Conservation (phyloP, 2,113 vertebrate species). For the Argyrosomus japonicus region DNA sequence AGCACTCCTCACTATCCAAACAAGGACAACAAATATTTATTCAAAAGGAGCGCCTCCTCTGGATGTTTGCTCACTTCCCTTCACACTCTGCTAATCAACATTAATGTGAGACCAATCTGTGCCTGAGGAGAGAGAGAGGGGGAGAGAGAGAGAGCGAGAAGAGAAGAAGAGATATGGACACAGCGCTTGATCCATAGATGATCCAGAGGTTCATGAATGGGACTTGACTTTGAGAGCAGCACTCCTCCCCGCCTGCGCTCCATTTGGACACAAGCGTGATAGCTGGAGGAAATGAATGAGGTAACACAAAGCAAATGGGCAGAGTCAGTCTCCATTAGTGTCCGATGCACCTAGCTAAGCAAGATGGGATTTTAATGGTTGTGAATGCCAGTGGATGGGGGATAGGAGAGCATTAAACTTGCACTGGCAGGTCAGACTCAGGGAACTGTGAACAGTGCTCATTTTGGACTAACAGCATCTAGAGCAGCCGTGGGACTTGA, state of each 20-base stretch:
- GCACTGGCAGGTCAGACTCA: constrained; percentile 55
- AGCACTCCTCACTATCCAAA: constrained; percentile 51
- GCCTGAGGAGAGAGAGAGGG: constrained; percentile 17
- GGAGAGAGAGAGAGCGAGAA: constrained; percentile 19
- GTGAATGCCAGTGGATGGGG: constrained; percentile 22
- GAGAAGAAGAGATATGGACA: constrained; percentile 33
- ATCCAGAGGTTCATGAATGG: constrained; percentile 58
- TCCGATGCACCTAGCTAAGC: constrained; percentile 49
- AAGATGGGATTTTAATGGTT: constrained; percentile 63
- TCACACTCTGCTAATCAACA: constrained; percentile 62
- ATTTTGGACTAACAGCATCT: constrained; percentile 52
- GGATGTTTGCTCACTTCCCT: constrained; percentile 67
- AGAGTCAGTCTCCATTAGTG: constrained; percentile 72
- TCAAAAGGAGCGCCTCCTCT: constrained; percentile 45
- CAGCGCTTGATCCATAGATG: constrained; percentile 24
- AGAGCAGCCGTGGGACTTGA: constrained; percentile 32
- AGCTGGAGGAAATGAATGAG: constrained; percentile 54
- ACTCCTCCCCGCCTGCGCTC: background rate
- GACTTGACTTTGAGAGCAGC: constrained; percentile 43
- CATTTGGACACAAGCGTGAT: constrained; percentile 29
- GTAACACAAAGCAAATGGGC: constrained; percentile 67
- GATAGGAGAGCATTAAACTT: constrained; percentile 57
- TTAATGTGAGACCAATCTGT: constrained; percentile 46
- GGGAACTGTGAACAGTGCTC: constrained; percentile 33
- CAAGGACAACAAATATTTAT: constrained; percentile 74